Evolutionary conservation across 2,888 invertebrate species (phyloP).

Genomic region (Metalampra italica): DNA sequence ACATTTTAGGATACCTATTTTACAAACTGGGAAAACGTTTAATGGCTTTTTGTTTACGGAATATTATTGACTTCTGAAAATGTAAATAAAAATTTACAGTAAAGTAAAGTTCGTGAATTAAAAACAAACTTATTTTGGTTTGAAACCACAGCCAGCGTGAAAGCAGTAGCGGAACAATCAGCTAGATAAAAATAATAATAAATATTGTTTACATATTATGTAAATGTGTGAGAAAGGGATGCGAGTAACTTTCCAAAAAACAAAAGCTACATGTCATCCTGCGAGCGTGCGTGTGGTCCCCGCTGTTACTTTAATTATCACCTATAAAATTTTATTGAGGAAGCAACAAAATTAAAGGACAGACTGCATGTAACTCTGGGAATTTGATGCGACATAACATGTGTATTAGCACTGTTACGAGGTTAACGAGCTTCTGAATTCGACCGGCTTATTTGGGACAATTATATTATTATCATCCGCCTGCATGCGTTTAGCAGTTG

Average conservation of each 20-base stretch:
- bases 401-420: conserved; percentile 16
- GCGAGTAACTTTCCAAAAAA: conserved; percentile 14
- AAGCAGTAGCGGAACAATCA: too few relatives aligned
- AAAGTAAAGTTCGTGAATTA: too few relatives aligned
- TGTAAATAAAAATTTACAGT: not conserved
- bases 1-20: too few relatives aligned
- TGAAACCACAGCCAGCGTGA: too few relatives aligned
- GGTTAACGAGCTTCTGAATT: conserved; percentile 11
- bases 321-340: conserved; percentile 70
- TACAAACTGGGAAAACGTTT: too few relatives aligned
- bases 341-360: conserved; percentile 56
- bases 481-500: too few relatives aligned
- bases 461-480: not conserved
- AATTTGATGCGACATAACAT: conserved; percentile 29
- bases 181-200: not conserved
- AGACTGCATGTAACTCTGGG: conserved; percentile 24
- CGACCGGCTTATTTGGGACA: not conserved
- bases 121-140: too few relatives aligned
- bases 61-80: too few relatives aligned
- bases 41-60: too few relatives aligned
- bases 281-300: conserved; percentile 34
- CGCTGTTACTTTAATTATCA: conserved; percentile 51
- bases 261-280: conserved; percentile 16
- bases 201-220: not conserved
- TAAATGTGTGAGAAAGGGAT: not conserved